These are phyloP conservation scores for Callyntrura sp. DNA, from an alignment of 2,888 invertebrate species.

Conservation along the genomic window DNA sequence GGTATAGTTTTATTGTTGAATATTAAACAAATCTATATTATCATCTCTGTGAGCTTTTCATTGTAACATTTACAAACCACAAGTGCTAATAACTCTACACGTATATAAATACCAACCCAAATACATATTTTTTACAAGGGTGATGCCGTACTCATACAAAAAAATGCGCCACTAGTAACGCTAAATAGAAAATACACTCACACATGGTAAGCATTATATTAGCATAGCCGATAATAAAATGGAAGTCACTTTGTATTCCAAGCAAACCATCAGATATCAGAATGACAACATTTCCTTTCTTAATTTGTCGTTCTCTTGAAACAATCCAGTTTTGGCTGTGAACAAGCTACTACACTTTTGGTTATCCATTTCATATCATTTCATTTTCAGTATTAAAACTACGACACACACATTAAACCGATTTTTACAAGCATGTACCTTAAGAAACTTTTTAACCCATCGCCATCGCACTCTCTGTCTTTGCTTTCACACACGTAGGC, in stretches of 20 bases:
- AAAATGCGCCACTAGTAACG: background rate
- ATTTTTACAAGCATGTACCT: background rate
- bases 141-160: background rate
- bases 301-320: slow-evolving; percentile 73
- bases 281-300: slow-evolving; percentile 77
- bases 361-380: slow-evolving; percentile 28
- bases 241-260: slow-evolving; percentile 73
- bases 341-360: slow-evolving; percentile 46
- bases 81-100: slow-evolving; percentile 13
- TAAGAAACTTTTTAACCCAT: slow-evolving; percentile 4
- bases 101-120: slow-evolving; percentile 27
- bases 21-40: slow-evolving; percentile 33
- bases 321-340: slow-evolving; percentile 73
- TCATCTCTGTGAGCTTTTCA: slow-evolving; percentile 33
- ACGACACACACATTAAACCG: background rate
- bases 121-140: background rate
- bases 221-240: slow-evolving; percentile 44
- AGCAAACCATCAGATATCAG: slow-evolving; percentile 74
- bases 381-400: background rate
- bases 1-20: slow-evolving; percentile 36
- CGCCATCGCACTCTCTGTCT: background rate
- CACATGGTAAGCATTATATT: background rate
- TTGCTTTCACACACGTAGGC: too few species aligned
- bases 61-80: slow-evolving; percentile 10
- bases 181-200: background rate